phyloP scores from a whole-genome alignment of 1,140 invertebrate species.

The Limonius californicus region DNA sequence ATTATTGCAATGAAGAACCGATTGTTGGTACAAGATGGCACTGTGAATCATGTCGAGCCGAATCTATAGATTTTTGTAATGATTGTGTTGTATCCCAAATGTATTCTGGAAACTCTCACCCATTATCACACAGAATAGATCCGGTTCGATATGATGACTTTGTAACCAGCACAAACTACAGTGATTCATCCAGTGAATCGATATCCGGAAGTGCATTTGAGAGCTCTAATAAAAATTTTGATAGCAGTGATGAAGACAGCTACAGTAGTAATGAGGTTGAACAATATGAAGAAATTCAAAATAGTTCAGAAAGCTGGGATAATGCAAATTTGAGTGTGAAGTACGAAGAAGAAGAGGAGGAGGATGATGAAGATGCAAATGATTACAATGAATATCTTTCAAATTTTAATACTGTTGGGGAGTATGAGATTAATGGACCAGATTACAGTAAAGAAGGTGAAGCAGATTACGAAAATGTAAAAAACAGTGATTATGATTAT shows the following conservation, averaged over 20 bases:
- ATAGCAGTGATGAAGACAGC: conserved; percentile 1
- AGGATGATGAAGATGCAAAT: not conserved
- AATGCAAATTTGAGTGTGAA: not conserved
- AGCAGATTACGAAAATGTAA: not conserved
- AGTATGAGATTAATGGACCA: not conserved
- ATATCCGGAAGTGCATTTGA: conserved; percentile 11
- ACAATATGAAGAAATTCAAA: conserved; percentile 5
- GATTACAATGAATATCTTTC: conserved; percentile 11
- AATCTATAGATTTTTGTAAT: conserved; percentile 46
- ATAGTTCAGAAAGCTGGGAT: not conserved
- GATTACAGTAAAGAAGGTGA: not conserved
- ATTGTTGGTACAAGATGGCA: conserved; percentile 68
- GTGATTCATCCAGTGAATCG: conserved; percentile 20
- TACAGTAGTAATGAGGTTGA: conserved; percentile 23
- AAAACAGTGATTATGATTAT: not conserved
- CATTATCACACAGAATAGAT: conserved; percentile 39
- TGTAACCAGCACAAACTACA: not conserved
- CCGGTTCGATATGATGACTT: conserved; percentile 8
- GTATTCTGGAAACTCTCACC: conserved; percentile 42
- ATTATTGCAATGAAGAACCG: conserved; percentile 62
- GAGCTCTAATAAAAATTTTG: conserved; percentile 5
- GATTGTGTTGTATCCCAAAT: conserved; percentile 46
- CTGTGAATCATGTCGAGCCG: conserved; percentile 51
- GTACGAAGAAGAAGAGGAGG: not conserved
- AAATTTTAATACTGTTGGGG: conserved; percentile 6